Evolutionary conservation across 64 coral and sea anemone species (phyloP), one percentile per base, ranked within the genome.

Genomic region (Porites australiensis): DNA sequence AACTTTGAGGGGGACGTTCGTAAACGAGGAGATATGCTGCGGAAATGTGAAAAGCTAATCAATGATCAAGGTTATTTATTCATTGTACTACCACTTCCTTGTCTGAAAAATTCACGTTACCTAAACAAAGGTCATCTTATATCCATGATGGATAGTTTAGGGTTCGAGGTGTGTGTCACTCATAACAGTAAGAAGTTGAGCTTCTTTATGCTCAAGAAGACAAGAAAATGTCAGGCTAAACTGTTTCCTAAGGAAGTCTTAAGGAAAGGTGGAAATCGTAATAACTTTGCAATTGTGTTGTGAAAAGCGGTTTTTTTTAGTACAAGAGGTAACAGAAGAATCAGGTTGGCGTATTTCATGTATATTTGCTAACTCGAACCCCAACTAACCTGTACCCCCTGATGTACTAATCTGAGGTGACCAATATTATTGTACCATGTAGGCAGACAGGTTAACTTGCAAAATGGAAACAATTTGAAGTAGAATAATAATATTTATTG

Each of bases 251-350:
- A 85, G 66, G 64, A 59, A 46, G 75, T 73, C 4, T 16, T 87
- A 66, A 77, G 82, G 85, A 87, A 77, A 69, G 91, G 91, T 70
- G 62, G 64, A 67, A 77, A 76, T 43, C 82, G 87, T 37, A 93
- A 93, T 64, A 93, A 93, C 44, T 93, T 93, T 79, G 58, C 69
- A 19, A 93, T 93, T 48, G 13, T 93, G 14, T 52, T 93, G 19
- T 92, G 21, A 86, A 2, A 59, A 19, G 0, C 44, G 16, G 68
- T 27, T 2, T 20, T 3, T 2, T 60, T 82, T 57, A 15, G 3
- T 44, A 11, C 13, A 11, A 55, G 53, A 11, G 5, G 10, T 55
- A 11, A 0, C 53, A 5, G 10, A 11, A 55, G 10, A 55, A 7
- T 5, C 53, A 55, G 53, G 53, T 11, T 55, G 10, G 10, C 10